Evolutionary conservation across 2,888 invertebrate genomes (phyloP).

Genomic region (Empis livida): DNA sequence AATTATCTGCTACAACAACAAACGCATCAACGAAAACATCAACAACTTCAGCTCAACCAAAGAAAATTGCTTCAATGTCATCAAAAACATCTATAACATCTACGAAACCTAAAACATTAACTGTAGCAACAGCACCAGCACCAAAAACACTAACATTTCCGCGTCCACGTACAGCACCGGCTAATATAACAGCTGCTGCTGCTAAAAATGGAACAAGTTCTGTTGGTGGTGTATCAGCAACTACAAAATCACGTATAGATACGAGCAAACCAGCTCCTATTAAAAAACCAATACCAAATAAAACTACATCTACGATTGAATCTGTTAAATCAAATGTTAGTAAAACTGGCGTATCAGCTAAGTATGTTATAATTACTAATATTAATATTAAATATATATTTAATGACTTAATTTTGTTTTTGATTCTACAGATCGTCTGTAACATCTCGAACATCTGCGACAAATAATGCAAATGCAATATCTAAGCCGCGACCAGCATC

Average conservation of each 20-base stretch:
- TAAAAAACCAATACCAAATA: neutral
- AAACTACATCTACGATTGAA: neutral
- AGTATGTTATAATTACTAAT: neutral
- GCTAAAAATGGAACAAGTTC: neutral
- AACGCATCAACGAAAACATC: no score
- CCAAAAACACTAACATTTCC: neutral
- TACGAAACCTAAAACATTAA: neutral
- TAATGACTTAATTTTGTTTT: neutral
- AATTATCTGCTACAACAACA: neutral
- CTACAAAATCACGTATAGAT: neutral
- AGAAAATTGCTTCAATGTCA: neutral
- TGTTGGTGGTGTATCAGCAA: neutral
- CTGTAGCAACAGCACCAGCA: neutral
- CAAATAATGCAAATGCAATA: neutral
- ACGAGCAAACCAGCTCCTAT: neutral
- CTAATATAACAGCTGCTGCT: neutral
- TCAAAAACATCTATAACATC: neutral
- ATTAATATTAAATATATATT: neutral
- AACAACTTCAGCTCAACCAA: no score
- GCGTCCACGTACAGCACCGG: neutral
- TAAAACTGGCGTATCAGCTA: slow-evolving; percentile 4
- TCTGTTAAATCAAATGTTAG: neutral
- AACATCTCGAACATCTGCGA: slow-evolving; percentile 2
- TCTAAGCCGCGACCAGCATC: slow-evolving; percentile 2
- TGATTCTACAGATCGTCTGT: slow-evolving; percentile 1